Percentiles rank a stretch among this genome's conserved stretches.
phyloP scores from a whole-genome alignment of 2,888 invertebrate species.

The Orthonevra nobilis region DNA sequence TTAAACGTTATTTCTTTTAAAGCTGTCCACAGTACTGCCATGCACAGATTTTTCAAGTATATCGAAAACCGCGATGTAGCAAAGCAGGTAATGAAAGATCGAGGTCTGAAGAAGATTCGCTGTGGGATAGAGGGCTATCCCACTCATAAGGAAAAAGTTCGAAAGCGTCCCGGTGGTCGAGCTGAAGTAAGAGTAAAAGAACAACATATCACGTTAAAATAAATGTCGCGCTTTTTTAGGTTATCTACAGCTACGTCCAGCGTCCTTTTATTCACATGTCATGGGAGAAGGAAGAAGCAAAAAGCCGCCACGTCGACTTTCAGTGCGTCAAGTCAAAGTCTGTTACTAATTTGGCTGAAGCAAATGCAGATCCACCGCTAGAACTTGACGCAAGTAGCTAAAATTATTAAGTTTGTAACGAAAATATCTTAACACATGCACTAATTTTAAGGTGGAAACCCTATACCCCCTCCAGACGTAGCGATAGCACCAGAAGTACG shows the following conservation, averaged over 20 bases:
- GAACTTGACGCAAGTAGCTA: slow-evolving; percentile 79
- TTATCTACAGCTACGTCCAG: slow-evolving; percentile 99
- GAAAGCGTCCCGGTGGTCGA: slow-evolving; percentile 95
- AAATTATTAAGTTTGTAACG: too few relatives aligned
- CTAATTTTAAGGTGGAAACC: slow-evolving; percentile 78
- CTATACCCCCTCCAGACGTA: slow-evolving; percentile 76
- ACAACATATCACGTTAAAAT: too few relatives aligned
- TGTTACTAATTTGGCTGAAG: slow-evolving; percentile 97
- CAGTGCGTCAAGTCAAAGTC: slow-evolving; percentile 99
- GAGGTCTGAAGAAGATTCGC: slow-evolving; percentile 98
- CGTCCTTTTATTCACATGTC: slow-evolving; percentile 95
- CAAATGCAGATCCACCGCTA: slow-evolving; percentile 92
- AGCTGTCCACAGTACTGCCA: slow-evolving; percentile 96
- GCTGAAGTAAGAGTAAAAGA: slow-evolving; percentile 95
- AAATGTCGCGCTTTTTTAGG: slow-evolving; percentile 71
- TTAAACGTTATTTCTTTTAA: slow-evolving; percentile 28
- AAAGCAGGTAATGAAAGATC: slow-evolving; percentile 98
- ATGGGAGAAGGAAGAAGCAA: slow-evolving; percentile 99
- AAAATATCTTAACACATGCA: too few relatives aligned
- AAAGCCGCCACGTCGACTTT: slow-evolving; percentile 99
- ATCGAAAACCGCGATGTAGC: slow-evolving; percentile 99
- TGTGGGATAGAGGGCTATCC: slow-evolving; percentile 99
- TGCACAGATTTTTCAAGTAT: slow-evolving; percentile 99
- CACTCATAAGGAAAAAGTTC: slow-evolving; percentile 99
- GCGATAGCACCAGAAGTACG: slow-evolving; percentile 46